Base-by-base conservation (phyloP, 2,113 vertebrate species). In the Heterotilapia buettikoferi region DNA sequence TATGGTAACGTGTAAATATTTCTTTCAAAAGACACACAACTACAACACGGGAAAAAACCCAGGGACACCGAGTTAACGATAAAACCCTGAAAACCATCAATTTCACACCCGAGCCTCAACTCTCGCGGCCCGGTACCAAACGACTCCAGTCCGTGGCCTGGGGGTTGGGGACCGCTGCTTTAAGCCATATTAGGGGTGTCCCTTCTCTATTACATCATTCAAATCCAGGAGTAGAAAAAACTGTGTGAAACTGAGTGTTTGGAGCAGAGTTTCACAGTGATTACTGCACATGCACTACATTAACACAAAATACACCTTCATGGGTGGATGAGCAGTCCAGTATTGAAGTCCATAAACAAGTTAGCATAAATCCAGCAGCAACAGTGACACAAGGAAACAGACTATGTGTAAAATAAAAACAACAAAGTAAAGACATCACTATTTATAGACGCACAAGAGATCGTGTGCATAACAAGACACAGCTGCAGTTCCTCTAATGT, bases 61-160 rank as follows among this genome's bases (percentile, higher is more conserved):
- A 33, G 29, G 9, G 29, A 33, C 5, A 61, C 29, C 0, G 5
- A 63, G 59, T 6, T 63, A 11, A 63, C 1, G 2, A 61, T 10
- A 63, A 33, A 63, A 33, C 16, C 59, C 59, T 33, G 29, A 61
- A 19, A 33, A 33, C 59, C 29, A 63, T 63, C 3, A 63, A 4
- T 63, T 63, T 63, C 59, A 33, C 59, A 33, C 16, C 29, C 9
- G 9, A 63, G 29, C 59, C 29, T 33, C 16, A 63, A 63, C 1
- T 3, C 1, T 63, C 6, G 0, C 0, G 2, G 29, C 59, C 3
- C 14, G 2, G 24, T 59, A 59, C 56, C 24, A 29, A 29, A 59
- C 7, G 13, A 29, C 26, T 16, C 13, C 1, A 3, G 24, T 59
- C 56, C 2, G n/a, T 54, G n/a, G n/a, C 53, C 24, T 2, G 1